Evolutionary conservation across 92 coral and sea anemone species (phyloP).

Genomic region (Blastomussa wellsi): DNA sequence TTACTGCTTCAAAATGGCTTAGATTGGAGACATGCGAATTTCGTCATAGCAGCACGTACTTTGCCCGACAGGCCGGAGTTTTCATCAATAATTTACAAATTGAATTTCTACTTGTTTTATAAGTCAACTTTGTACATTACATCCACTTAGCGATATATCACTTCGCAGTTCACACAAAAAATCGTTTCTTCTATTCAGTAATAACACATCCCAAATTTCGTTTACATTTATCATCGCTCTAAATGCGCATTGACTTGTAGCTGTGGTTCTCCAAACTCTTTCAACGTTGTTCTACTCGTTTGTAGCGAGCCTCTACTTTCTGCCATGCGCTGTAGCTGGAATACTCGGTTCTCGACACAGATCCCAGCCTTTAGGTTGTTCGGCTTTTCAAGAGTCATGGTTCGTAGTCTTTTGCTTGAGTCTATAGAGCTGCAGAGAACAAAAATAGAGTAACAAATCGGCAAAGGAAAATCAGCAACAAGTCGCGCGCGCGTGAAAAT

Average conservation of each 20-base stretch:
- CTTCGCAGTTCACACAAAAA: too few species aligned
- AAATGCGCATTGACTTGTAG: neutral
- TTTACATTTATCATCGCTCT: neutral
- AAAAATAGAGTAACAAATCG: neutral
- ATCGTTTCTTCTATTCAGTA: too few species aligned
- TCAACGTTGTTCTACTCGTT: constrained; percentile 23
- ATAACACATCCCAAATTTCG: neutral
- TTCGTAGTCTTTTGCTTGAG: constrained; percentile 17
- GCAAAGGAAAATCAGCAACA: neutral
- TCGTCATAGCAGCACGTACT: too few species aligned
- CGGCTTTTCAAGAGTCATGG: neutral
- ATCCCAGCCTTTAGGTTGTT: neutral
- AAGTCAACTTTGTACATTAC: neutral
- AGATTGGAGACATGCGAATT: too few species aligned
- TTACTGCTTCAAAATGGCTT: too few species aligned
- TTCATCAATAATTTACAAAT: too few species aligned
- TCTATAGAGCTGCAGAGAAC: constrained; percentile 26
- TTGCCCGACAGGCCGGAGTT: too few species aligned
- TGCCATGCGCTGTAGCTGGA: constrained; percentile 32
- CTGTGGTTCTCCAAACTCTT: constrained; percentile 25
- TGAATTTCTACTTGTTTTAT: too few species aligned
- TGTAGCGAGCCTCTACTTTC: constrained; percentile 42
- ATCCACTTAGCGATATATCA: neutral
- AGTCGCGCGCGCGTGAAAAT: neutral
- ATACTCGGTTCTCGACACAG: constrained; percentile 1